Evolutionary conservation across 2,888 invertebrate species (phyloP).

Genomic region (Eremobia ochroleuca): DNA sequence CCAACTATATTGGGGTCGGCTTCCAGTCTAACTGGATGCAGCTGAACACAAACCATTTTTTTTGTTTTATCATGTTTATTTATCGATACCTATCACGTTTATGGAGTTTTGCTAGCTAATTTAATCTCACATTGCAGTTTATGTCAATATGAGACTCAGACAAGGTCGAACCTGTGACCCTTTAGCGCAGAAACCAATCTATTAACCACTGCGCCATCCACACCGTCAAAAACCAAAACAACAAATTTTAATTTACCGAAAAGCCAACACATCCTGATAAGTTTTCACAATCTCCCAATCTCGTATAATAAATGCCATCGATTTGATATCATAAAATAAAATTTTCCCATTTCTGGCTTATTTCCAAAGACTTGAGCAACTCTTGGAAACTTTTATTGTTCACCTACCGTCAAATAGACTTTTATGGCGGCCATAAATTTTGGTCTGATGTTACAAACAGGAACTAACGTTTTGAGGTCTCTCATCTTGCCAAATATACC

Average conservation of each 20-base stretch:
- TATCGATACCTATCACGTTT: too few species aligned
- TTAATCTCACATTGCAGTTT: too few species aligned
- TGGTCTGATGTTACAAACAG: not conserved
- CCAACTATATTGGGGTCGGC: too few species aligned
- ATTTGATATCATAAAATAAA: constrained; percentile 23
- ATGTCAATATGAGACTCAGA: too few species aligned
- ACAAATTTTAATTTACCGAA: not conserved
- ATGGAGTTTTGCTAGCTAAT: too few species aligned
- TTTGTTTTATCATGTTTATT: too few species aligned
- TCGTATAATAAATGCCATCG: constrained; percentile 22
- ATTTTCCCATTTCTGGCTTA: constrained; percentile 10
- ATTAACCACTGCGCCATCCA: not conserved
- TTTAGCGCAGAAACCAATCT: not conserved
- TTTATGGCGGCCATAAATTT: constrained; percentile 46
- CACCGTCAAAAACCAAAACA: not conserved
- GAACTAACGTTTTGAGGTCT: constrained; percentile 47
- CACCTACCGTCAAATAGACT: constrained; percentile 4
- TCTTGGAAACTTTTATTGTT: constrained; percentile 36
- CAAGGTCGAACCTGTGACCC: not conserved
- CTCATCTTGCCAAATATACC: constrained; percentile 35
- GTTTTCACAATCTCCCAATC: not conserved
- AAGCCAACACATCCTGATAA: not conserved
- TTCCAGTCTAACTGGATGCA: too few species aligned
- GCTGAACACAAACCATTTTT: too few species aligned
- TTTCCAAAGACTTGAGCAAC: constrained; percentile 31